Evolutionary conservation across 2,888 invertebrate species (phyloP).

Genomic region (Xanthia icteritia): DNA sequence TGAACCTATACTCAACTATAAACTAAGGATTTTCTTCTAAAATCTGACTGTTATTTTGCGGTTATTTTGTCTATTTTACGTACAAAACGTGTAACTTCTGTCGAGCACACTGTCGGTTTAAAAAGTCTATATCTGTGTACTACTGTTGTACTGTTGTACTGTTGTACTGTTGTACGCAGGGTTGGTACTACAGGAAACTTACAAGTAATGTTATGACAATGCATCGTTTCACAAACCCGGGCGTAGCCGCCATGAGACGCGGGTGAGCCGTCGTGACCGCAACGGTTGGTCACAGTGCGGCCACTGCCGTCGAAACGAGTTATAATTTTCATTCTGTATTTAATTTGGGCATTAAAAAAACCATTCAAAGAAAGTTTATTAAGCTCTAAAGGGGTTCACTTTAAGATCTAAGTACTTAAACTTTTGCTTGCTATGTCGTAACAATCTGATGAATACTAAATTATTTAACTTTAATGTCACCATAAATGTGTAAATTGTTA

Average conservation of each 20-base stretch:
- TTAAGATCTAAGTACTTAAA: slow-evolving; percentile 11
- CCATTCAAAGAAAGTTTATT: slow-evolving; percentile 2
- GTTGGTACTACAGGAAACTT: slow-evolving; percentile 7
- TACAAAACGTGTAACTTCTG: slow-evolving; percentile 46
- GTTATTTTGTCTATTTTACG: slow-evolving; percentile 75
- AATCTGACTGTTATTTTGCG: slow-evolving; percentile 84
- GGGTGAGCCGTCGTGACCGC: slow-evolving; percentile 3
- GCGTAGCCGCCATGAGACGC: background rate
- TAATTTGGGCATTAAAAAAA: slow-evolving; percentile 31
- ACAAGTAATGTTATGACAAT: slow-evolving; percentile 11
- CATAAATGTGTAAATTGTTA: background rate
- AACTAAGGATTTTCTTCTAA: slow-evolving; percentile 80
- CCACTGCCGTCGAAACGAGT: slow-evolving; percentile 4
- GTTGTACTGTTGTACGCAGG: slow-evolving; percentile 9
- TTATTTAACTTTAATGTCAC: background rate
- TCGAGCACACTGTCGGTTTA: slow-evolving; percentile 71
- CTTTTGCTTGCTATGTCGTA: slow-evolving; percentile 13
- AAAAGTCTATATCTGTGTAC: slow-evolving; percentile 16
- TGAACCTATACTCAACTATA: slow-evolving; percentile 84
- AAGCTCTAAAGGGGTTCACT: background rate
- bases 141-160: slow-evolving; percentile 8
- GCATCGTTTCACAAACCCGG: background rate
- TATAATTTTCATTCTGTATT: slow-evolving; percentile 34
- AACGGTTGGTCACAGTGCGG: background rate
- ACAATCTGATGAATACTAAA: slow-evolving; percentile 8